Evolutionary conservation across 2,113 vertebrate genomes (phyloP).

Genomic region (Neomonachus schauinslandi): DNA sequence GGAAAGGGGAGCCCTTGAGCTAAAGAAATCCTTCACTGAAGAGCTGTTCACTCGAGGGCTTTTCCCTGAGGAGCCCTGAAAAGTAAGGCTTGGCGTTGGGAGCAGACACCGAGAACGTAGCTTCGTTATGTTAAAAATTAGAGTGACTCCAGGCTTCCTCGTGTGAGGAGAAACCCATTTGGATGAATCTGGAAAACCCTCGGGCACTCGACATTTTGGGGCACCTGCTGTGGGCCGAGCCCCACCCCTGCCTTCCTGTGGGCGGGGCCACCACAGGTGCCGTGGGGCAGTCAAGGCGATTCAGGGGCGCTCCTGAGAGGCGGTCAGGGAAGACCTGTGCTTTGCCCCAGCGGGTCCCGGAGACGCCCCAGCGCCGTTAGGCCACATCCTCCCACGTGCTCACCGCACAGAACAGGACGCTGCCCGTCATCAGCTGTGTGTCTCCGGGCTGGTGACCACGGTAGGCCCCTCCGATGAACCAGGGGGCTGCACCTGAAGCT

Average conservation of each 20-base stretch:
- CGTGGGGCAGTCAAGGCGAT: rapidly evolving
- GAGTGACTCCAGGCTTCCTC: not conserved
- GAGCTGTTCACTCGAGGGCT: not conserved
- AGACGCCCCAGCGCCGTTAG: rapidly evolving
- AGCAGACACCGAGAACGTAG: not conserved
- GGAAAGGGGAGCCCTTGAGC: not conserved
- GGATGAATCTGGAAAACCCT: not conserved
- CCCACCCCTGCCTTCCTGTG: not conserved
- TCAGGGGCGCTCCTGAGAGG: not conserved
- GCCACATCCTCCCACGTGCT: rapidly evolving
- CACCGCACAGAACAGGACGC: rapidly evolving
- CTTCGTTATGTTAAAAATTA: not conserved
- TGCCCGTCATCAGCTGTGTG: rapidly evolving
- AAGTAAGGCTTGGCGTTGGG: rapidly evolving
- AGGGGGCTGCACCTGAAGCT: not conserved
- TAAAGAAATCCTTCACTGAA: not conserved
- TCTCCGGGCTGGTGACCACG: not conserved
- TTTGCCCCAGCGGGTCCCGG: not conserved
- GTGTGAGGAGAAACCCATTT: not conserved
- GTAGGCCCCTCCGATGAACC: not conserved
- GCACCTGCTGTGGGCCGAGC: not conserved
- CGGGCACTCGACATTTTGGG: rapidly evolving
- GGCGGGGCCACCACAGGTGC: too few relatives aligned
- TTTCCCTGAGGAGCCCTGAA: not conserved
- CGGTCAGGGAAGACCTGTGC: not conserved